Percentiles rank a stretch among this genome's conserved stretches.
Conservation (phyloP, 2,113 vertebrate species). For the Columba janthina region DNA sequence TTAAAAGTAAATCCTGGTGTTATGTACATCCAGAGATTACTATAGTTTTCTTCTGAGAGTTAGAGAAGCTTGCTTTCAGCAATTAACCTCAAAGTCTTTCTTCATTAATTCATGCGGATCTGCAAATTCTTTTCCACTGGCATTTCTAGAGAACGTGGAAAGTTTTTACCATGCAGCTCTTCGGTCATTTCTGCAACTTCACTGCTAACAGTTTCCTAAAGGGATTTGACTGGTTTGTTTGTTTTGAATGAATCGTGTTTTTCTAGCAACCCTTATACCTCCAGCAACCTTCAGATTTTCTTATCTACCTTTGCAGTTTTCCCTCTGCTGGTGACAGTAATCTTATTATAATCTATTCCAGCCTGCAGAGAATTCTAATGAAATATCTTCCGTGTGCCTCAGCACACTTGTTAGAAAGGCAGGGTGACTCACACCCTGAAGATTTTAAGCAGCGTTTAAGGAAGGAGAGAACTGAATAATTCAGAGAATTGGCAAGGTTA, state of each 20-base stretch:
- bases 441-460: not conserved
- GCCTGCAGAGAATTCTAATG: constrained; percentile 35
- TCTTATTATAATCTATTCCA: constrained; percentile 48
- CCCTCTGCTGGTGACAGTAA: constrained; percentile 10
- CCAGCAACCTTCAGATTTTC: constrained; percentile 19
- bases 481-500: not conserved
- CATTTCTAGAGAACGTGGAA: not conserved
- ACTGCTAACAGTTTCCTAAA: not conserved
- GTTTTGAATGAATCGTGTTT: not conserved
- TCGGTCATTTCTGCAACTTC: not conserved
- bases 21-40: not conserved
- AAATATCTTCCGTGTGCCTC: not conserved
- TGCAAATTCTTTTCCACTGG: not conserved
- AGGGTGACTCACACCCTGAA: not conserved
- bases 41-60: not conserved
- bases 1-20: not conserved
- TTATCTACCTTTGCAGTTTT: constrained; percentile 54
- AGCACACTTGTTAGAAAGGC: not conserved
- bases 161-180: not conserved
- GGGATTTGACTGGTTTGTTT: constrained; percentile 10
- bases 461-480: not conserved
- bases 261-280: not conserved
- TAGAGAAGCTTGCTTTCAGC: not conserved
- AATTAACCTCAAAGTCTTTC: not conserved
- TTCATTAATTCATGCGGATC: not conserved